phyloP scores from a whole-genome alignment of 1,140 invertebrate species.

The Cydia fagiglandana region DNA sequence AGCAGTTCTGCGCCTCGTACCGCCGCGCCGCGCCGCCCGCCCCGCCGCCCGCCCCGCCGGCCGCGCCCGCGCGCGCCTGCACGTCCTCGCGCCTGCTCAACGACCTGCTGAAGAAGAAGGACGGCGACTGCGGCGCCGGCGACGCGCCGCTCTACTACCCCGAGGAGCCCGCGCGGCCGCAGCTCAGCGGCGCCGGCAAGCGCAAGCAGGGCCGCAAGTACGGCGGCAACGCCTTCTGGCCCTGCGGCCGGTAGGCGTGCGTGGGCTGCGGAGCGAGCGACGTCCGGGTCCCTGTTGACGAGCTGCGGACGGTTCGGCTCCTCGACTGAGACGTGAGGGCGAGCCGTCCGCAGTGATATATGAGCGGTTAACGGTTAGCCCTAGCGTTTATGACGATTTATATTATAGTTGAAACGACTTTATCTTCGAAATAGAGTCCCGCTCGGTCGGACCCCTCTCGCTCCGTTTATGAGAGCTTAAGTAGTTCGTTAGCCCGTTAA shows the following conservation, averaged over 20 bases:
- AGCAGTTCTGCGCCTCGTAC: conserved; percentile 65
- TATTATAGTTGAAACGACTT: too few relatives aligned
- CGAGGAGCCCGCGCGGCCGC: conserved; percentile 42
- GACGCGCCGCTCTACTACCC: conserved; percentile 48
- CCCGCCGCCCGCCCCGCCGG: conserved; percentile 31
- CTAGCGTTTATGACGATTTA: background rate
- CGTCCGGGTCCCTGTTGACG: background rate
- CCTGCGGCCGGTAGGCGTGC: conserved; percentile 56
- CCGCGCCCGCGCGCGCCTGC: conserved; percentile 45
- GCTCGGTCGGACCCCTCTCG: too few relatives aligned
- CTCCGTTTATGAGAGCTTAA: too few relatives aligned
- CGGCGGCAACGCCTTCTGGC: conserved; percentile 70
- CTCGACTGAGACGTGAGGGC: background rate
- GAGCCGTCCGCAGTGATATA: background rate
- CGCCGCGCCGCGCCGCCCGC: conserved; percentile 46
- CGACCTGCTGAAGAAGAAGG: conserved; percentile 59
- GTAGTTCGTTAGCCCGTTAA: background rate
- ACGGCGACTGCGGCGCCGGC: conserved; percentile 48
- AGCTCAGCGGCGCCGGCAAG: conserved; percentile 65
- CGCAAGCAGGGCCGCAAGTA: conserved; percentile 65
- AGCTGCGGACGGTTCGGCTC: background rate
- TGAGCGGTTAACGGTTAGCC: background rate
- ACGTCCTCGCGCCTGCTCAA: conserved; percentile 57
- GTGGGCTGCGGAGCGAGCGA: background rate
- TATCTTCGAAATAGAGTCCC: conserved; percentile 14